phyloP scores from a whole-genome alignment of 2,797 vertebrate genomes.

The Trachops cirrhosus region DNA sequence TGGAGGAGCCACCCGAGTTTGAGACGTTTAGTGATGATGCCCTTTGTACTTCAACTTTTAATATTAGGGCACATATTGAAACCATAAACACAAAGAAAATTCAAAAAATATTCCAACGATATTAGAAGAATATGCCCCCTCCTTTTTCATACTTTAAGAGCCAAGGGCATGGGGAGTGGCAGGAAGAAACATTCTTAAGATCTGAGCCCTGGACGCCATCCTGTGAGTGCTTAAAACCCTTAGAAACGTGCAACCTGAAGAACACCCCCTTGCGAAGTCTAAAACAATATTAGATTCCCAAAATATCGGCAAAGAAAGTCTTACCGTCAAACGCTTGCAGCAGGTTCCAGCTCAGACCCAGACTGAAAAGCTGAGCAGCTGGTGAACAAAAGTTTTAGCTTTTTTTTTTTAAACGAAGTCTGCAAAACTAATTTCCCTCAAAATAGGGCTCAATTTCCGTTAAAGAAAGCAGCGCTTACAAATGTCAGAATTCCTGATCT shows the following conservation, averaged over 20 bases:
- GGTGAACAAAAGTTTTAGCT: slow-evolving; percentile 84
- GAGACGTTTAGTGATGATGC: slow-evolving; percentile 38
- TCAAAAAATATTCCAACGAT: slow-evolving; percentile 78
- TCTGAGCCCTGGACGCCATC: slow-evolving; percentile 9
- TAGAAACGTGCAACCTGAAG: slow-evolving; percentile 64
- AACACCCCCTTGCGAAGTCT: slow-evolving; percentile 59
- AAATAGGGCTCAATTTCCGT: slow-evolving; percentile 96
- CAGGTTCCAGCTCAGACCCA: slow-evolving; percentile 83
- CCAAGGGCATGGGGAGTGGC: slow-evolving; percentile 30
- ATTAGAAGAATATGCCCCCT: slow-evolving; percentile 76
- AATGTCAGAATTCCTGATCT: slow-evolving; percentile 81
- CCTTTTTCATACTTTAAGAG: slow-evolving; percentile 73
- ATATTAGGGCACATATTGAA: slow-evolving; percentile 84
- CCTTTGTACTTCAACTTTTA: slow-evolving; percentile 78
- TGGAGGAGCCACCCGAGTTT: neutral
- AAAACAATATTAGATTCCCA: slow-evolving; percentile 70
- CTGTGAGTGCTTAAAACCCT: slow-evolving; percentile 56
- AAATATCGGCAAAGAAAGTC: slow-evolving; percentile 76
- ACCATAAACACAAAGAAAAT: slow-evolving; percentile 84
- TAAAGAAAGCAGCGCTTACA: slow-evolving; percentile 83
- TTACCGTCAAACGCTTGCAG: slow-evolving; percentile 82
- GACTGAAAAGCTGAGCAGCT: slow-evolving; percentile 83
- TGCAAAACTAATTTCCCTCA: slow-evolving; percentile 97
- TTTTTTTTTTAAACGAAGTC: slow-evolving; percentile 85
- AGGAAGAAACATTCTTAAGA: slow-evolving; percentile 61